These are phyloP conservation scores for Lepidurus apus DNA, from an alignment of 1,140 invertebrate genomes.

Conservation along the genomic window DNA sequence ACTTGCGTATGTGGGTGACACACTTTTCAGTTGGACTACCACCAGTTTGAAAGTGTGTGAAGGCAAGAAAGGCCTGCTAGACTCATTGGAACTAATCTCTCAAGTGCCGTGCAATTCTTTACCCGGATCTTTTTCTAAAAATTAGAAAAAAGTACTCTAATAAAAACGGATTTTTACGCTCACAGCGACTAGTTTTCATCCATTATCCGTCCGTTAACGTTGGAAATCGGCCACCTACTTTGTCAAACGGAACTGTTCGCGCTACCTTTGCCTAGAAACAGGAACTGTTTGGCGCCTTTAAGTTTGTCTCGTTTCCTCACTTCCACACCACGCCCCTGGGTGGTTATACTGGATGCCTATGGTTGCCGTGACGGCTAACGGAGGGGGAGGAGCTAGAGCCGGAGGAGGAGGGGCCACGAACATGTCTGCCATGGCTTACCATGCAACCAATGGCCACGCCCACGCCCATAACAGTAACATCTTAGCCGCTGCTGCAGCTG, in stretches of 20 bases:
- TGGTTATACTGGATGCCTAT: background rate
- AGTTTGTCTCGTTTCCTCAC: no score
- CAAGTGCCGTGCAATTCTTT: background rate
- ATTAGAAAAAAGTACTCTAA: no score
- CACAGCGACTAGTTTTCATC: background rate
- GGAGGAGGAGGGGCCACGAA: conserved; percentile 3
- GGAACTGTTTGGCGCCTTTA: no score
- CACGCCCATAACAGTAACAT: conserved; percentile 4
- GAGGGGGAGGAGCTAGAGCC: background rate
- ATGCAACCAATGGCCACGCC: background rate
- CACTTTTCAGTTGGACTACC: conserved; percentile 18
- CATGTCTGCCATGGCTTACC: conserved; percentile 20
- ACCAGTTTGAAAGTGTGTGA: conserved; percentile 19
- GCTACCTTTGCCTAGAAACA: no score
- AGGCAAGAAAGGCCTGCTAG: background rate
- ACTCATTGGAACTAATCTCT: conserved; percentile 2
- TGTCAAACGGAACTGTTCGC: no score
- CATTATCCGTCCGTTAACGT: background rate
- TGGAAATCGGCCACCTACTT: background rate
- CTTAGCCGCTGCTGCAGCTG: background rate
- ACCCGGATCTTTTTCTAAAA: background rate
- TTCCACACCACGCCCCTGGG: background rate
- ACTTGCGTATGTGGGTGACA: conserved; percentile 21
- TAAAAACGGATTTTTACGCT: no score
- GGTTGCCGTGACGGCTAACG: conserved; percentile 4